Evolutionary conservation across 1,140 invertebrate genomes (phyloP), one percentile per base, ranked within the genome.

Genomic region (Gryllus bimaculatus): DNA sequence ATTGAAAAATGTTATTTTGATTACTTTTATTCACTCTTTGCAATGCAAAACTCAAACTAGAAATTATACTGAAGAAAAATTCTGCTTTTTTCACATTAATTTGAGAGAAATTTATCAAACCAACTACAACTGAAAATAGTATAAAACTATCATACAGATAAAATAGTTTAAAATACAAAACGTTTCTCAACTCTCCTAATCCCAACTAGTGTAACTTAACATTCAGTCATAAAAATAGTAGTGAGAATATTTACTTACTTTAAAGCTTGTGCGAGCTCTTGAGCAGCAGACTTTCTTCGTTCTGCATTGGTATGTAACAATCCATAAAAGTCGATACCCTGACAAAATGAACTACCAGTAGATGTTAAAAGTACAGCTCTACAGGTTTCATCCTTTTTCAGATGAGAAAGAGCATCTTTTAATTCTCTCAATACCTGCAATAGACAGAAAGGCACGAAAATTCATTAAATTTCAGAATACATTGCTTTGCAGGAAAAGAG

Each of bases 281-380:
- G 84, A 20, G 90, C 91, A 79, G 84, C 84, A 76, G 85, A 84
- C 82, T 89, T 88, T 78, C 91, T 86, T 81, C 89, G 88, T n/a
- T 90, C 89, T 39, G 88, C 85, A 54, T 89, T 88, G 15, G 86
- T 83, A n/a, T 88, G 85, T 10, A 92, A 83, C 73, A 94, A 83
- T 47, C 86, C 86, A 48, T 89, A 89, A 75, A 93, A 88, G 84
- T 94, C 92, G 54, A 94, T 84, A 39, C 93, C 93, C 81, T 92
- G 89, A 81, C 92, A 93, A 82, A 93, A 94, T 54, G 90, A 88
- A 21, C 85, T 87, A 15, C 89, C 90, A 8, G 87, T 89, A 48
- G 89, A 91, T 21, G 89, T 90, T 5, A 94, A 83, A 21, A 93
- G 84, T 47, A 93, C 91, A 8, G 91, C 89, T 81, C 89, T 86